These are phyloP conservation scores for Orthosia gothica DNA, from an alignment of 2,888 invertebrate genomes.

Conservation along the genomic window DNA sequence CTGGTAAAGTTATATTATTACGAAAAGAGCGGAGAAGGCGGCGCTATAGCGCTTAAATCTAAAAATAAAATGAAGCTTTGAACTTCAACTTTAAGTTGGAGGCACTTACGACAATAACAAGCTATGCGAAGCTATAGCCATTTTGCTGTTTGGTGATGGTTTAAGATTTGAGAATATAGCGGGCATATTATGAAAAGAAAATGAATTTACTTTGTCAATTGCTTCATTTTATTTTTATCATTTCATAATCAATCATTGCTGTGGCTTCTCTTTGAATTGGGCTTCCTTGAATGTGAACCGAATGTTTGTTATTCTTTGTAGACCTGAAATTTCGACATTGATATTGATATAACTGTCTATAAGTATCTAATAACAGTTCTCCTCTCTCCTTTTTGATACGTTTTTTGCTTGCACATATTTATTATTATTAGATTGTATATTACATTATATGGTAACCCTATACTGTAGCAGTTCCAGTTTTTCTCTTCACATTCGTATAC, in stretches of 20 bases:
- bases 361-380: too few relatives aligned
- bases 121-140: slow-evolving; percentile 64
- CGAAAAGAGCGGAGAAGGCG: slow-evolving; percentile 25
- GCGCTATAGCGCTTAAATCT: slow-evolving; percentile 52
- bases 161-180: slow-evolving; percentile 29
- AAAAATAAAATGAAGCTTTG: slow-evolving; percentile 66
- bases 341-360: too few relatives aligned
- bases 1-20: slow-evolving; percentile 58
- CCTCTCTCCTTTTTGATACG: too few relatives aligned
- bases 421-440: too few relatives aligned
- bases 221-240: background rate
- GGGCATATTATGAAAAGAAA: background rate
- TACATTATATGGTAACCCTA: too few relatives aligned
- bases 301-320: background rate
- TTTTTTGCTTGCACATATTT: too few relatives aligned
- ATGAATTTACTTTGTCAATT: background rate
- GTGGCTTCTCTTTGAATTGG: background rate
- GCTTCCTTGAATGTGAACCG: background rate
- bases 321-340: background rate
- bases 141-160: slow-evolving; percentile 42
- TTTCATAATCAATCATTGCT: background rate
- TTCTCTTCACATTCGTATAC: too few relatives aligned
- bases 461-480: too few relatives aligned
- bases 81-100: slow-evolving; percentile 68
- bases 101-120: slow-evolving; percentile 70